Percentiles rank a stretch among this genome's conserved stretches.
Evolutionary conservation across 1,140 invertebrate species (phyloP).

Genomic region (Oscheius sp.): DNA sequence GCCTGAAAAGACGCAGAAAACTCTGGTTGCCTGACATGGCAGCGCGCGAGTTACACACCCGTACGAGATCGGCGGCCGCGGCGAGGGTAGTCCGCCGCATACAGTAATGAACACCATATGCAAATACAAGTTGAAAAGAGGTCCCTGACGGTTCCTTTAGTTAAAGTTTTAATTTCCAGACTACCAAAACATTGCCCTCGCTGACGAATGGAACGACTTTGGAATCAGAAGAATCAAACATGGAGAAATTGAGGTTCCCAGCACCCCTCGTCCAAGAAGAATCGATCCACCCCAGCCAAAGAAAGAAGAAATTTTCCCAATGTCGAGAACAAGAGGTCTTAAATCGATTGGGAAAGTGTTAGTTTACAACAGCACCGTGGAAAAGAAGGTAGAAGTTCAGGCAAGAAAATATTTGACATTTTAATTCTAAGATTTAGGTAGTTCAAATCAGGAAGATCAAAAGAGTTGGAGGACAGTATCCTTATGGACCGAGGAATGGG

Average conservation of each 20-base stretch:
- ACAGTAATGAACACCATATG: too few species aligned
- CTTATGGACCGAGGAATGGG: background rate
- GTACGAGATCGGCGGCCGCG: too few species aligned
- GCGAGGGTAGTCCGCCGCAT: too few species aligned
- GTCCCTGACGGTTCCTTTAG: background rate
- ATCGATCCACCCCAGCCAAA: background rate
- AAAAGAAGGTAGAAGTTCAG: background rate
- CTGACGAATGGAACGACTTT: background rate
- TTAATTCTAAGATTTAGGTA: background rate
- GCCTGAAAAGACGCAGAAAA: too few species aligned
- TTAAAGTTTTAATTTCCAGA: background rate
- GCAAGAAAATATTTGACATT: background rate
- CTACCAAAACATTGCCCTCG: background rate
- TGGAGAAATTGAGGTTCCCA: background rate
- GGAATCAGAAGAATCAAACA: background rate
- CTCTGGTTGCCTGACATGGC: too few species aligned
- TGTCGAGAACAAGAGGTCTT: background rate
- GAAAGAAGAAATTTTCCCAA: background rate
- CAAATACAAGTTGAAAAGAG: too few species aligned
- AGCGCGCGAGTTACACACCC: too few species aligned
- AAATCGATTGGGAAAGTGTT: background rate
- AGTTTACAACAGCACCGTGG: background rate
- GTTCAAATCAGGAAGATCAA: background rate
- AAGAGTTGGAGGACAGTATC: background rate
- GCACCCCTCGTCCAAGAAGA: background rate